Evolutionary conservation across 2,797 vertebrate genomes (phyloP).

Genomic region (Microcaecilia unicolor): DNA sequence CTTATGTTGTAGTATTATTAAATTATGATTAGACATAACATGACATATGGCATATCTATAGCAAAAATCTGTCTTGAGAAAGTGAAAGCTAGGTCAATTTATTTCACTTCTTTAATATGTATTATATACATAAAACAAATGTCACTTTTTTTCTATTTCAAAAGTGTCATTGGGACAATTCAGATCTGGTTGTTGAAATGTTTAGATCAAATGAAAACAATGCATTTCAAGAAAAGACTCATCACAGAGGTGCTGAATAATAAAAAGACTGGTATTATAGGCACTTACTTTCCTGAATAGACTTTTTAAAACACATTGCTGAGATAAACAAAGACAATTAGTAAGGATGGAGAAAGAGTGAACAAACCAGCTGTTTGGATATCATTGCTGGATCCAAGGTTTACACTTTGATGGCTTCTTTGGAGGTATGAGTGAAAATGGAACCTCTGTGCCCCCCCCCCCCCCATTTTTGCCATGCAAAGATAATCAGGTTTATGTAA

Average conservation of each 20-base stretch:
- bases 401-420: slow-evolving; percentile 78
- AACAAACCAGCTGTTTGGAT: slow-evolving; percentile 63
- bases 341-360: slow-evolving; percentile 56
- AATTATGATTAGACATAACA: too few species aligned
- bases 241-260: slow-evolving; percentile 65
- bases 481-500: slow-evolving; percentile 99
- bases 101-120: too few species aligned
- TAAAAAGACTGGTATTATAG: slow-evolving; percentile 74
- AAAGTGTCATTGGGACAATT: slow-evolving; percentile 49
- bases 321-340: slow-evolving; percentile 68
- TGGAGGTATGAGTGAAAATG: slow-evolving; percentile 73
- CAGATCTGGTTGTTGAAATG: slow-evolving; percentile 59
- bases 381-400: slow-evolving; percentile 63
- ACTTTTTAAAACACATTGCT: slow-evolving; percentile 87
- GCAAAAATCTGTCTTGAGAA: too few species aligned
- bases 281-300: slow-evolving; percentile 74
- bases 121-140: slow-evolving; percentile 49
- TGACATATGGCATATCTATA: too few species aligned
- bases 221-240: slow-evolving; percentile 55
- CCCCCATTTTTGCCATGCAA: slow-evolving; percentile 93
- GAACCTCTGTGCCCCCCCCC: slow-evolving; percentile 60
- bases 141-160: slow-evolving; percentile 59
- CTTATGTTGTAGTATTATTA: too few species aligned
- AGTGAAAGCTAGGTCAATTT: too few species aligned
- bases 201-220: slow-evolving; percentile 67